Conservation (phyloP, 2,888 invertebrate species). For the Drosophila subquinaria region DNA sequence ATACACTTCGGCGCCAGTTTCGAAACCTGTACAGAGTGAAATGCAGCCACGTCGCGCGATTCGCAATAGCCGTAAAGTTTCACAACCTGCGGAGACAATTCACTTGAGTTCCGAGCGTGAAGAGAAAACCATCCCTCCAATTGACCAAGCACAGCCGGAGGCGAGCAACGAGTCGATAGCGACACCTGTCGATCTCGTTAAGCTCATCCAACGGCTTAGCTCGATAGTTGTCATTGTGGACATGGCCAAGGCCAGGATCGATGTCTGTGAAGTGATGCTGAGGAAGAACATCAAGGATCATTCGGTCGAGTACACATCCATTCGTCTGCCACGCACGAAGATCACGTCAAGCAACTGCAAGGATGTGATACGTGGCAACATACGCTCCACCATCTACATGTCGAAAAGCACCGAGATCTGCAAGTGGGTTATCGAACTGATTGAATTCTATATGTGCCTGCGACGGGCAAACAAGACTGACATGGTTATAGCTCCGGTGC, state of each 20-base stretch:
- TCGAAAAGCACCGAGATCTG: conserved; percentile 41
- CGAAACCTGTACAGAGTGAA: conserved; percentile 22
- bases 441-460: conserved; percentile 68
- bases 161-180: neutral
- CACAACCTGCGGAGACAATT: conserved; percentile 84
- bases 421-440: conserved; percentile 80
- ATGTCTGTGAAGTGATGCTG: conserved; percentile 64
- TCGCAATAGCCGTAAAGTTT: conserved; percentile 73
- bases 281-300: conserved; percentile 23
- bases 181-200: conserved; percentile 9
- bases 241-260: conserved; percentile 63
- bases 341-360: conserved; percentile 76
- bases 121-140: conserved; percentile 64
- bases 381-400: conserved; percentile 58
- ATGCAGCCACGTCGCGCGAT: conserved; percentile 67
- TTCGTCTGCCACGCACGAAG: conserved; percentile 69
- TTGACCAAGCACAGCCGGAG: conserved; percentile 21
- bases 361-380: conserved; percentile 72
- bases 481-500: conserved; percentile 81
- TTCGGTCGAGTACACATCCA: conserved; percentile 59
- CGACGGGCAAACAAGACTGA: conserved; percentile 60
- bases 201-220: conserved; percentile 40
- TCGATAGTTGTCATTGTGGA: conserved; percentile 64
- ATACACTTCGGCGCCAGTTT: conserved; percentile 32
- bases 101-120: conserved; percentile 85